A percentile compares a stretch with the other conserved stretches of the same genome.
Conservation (phyloP, 2,113 vertebrate genomes). For the Hippocampus mohnikei region DNA sequence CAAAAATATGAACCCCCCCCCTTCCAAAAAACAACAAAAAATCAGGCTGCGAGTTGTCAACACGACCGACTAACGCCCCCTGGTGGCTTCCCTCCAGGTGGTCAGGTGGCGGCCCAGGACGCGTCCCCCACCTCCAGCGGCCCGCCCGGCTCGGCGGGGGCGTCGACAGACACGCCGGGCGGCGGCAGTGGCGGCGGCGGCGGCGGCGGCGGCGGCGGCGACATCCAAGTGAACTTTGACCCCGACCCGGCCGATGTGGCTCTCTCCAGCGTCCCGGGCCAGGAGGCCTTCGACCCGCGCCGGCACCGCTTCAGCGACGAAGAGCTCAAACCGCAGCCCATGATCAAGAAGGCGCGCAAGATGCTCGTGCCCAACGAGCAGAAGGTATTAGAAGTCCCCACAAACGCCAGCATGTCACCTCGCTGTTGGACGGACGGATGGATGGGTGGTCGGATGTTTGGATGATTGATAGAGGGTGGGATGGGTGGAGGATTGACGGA, state of each 20-base stretch:
- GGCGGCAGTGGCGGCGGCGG: too few relatives aligned
- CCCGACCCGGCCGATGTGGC: constrained; percentile 87
- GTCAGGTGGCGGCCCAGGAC: constrained; percentile 68
- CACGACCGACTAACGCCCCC: too few relatives aligned
- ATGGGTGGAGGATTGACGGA: not conserved
- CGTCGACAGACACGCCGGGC: constrained; percentile 33
- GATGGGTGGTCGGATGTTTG: too few relatives aligned
- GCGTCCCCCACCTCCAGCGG: constrained; percentile 62
- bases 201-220: constrained; percentile 52
- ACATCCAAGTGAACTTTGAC: constrained; percentile 87
- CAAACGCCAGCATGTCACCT: constrained; percentile 8
- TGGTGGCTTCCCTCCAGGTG: constrained; percentile 42
- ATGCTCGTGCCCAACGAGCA: constrained; percentile 86
- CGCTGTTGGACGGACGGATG: too few relatives aligned
- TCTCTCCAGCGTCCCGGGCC: constrained; percentile 85
- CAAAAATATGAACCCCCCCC: too few relatives aligned
- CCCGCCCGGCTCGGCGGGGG: constrained; percentile 49
- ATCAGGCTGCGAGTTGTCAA: too few relatives aligned
- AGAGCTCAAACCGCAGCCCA: constrained; percentile 81
- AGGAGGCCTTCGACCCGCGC: constrained; percentile 87
- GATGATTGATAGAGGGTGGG: not conserved
- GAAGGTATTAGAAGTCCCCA: constrained; percentile 78
- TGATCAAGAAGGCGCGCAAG: constrained; percentile 88
- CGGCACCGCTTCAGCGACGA: constrained; percentile 84
- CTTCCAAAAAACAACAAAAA: too few relatives aligned